These are phyloP conservation scores for Cheumatopsyche charites DNA, from an alignment of 1,140 invertebrate genomes.

Conservation along the genomic window DNA sequence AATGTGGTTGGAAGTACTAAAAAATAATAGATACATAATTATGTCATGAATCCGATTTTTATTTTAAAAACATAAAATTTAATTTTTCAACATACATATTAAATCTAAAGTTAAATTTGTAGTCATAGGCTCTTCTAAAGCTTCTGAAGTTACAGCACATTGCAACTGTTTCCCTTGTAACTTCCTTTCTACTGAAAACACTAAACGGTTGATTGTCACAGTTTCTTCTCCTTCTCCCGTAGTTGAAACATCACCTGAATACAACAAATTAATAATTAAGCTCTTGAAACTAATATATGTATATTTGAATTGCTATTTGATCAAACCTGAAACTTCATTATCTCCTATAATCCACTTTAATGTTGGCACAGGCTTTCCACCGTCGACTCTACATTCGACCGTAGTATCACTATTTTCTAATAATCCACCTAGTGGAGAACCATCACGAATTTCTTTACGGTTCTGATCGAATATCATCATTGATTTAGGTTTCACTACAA, in stretches of 20 bases:
- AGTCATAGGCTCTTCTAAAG: constrained; percentile 36
- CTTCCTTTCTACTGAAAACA: constrained; percentile 37
- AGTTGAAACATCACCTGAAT: constrained; percentile 39
- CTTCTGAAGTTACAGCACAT: constrained; percentile 41
- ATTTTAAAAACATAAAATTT: constrained; percentile 9
- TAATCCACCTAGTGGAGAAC: constrained; percentile 37
- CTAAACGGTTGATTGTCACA: constrained; percentile 42
- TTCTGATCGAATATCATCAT: constrained; percentile 37
- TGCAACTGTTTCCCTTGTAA: constrained; percentile 39
- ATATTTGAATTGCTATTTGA: neutral
- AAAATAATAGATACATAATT: too few relatives aligned
- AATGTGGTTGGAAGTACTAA: constrained; percentile 79
- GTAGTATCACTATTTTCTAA: constrained; percentile 38
- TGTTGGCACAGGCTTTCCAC: constrained; percentile 41
- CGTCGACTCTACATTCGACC: constrained; percentile 42
- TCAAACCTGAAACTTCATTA: constrained; percentile 38
- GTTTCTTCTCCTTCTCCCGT: constrained; percentile 41
- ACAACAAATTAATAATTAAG: neutral
- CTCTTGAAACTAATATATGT: neutral
- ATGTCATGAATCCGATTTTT: neutral
- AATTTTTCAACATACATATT: constrained; percentile 38
- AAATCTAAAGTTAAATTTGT: constrained; percentile 37
- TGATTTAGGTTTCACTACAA: constrained; percentile 43
- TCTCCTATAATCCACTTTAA: constrained; percentile 42
- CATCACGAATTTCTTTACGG: constrained; percentile 33